A percentile compares a stretch with the other conserved stretches of the same genome.
phyloP scores from a whole-genome alignment of 2,797 vertebrate genomes.

The Sebastes alutus region DNA sequence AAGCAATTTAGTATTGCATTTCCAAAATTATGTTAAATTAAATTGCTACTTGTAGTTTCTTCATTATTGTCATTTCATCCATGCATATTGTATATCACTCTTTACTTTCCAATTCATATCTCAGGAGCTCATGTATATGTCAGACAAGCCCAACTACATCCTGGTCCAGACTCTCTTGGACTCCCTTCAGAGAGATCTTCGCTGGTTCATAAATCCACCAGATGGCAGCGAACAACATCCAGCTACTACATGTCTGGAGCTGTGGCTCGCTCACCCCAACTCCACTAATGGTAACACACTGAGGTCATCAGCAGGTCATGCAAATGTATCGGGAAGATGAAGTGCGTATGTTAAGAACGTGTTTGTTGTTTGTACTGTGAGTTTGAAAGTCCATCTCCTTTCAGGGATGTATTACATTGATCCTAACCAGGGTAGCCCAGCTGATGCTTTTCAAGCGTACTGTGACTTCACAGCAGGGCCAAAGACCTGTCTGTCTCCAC shows the following conservation, averaged over 20 bases:
- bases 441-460: slow-evolving; percentile 81
- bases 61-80: neutral
- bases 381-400: neutral
- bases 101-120: neutral
- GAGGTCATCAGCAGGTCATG: neutral
- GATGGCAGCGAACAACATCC: slow-evolving; percentile 84
- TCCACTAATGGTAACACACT: slow-evolving; percentile 78
- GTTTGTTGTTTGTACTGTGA: neutral
- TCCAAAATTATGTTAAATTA: neutral
- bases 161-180: slow-evolving; percentile 76
- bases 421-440: slow-evolving; percentile 88
- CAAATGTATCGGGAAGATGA: neutral
- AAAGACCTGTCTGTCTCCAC: slow-evolving; percentile 83
- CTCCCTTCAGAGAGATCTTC: slow-evolving; percentile 79
- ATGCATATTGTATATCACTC: neutral
- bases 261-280: slow-evolving; percentile 81
- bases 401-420: slow-evolving; percentile 88
- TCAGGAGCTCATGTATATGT: slow-evolving; percentile 69
- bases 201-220: slow-evolving; percentile 78
- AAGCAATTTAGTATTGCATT: neutral
- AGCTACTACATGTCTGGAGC: slow-evolving; percentile 85
- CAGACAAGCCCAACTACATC: slow-evolving; percentile 71
- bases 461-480: slow-evolving; percentile 86
- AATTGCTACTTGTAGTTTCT: neutral
- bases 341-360: neutral